Conservation (phyloP, 2,888 invertebrate species). For the Melanchra persicariae region DNA sequence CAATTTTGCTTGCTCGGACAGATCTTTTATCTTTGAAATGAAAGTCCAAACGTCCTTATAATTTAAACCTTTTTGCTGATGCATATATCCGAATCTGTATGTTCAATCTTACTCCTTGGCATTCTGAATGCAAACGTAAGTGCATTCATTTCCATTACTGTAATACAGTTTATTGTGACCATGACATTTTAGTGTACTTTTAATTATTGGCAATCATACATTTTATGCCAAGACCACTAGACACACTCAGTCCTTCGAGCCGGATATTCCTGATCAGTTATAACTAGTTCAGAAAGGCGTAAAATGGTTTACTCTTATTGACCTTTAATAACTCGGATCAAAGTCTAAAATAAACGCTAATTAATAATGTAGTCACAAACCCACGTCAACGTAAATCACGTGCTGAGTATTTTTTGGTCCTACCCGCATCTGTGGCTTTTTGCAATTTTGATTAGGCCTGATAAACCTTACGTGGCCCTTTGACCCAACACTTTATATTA, state of each 20-base stretch:
- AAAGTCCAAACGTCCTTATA: constrained; percentile 3
- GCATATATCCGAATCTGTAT: not conserved
- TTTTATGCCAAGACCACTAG: constrained; percentile 6
- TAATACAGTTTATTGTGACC: constrained; percentile 32
- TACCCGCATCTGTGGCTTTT: constrained; percentile 30
- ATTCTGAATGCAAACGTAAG: constrained; percentile 18
- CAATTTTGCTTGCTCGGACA: not conserved
- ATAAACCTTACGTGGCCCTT: constrained; percentile 46
- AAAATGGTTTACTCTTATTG: not conserved
- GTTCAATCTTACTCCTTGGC: constrained; percentile 5
- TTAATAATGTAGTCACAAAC: constrained; percentile 41
- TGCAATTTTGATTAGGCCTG: constrained; percentile 60
- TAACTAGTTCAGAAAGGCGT: not conserved
- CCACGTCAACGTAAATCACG: constrained; percentile 18
- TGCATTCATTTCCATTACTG: constrained; percentile 30
- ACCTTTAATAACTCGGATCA: not conserved
- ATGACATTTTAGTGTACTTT: constrained; percentile 36
- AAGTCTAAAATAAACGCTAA: constrained; percentile 23
- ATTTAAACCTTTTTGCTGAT: constrained; percentile 7
- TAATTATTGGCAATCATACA: constrained; percentile 13
- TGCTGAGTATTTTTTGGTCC: constrained; percentile 40
- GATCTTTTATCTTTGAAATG: constrained; percentile 15
- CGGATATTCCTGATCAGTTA: constrained; percentile 3
- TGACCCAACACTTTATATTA: constrained; percentile 49
- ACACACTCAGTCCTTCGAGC: not conserved